Base-by-base conservation (phyloP, 2,888 invertebrate species). In the Dasysyrphus albostriatus region DNA sequence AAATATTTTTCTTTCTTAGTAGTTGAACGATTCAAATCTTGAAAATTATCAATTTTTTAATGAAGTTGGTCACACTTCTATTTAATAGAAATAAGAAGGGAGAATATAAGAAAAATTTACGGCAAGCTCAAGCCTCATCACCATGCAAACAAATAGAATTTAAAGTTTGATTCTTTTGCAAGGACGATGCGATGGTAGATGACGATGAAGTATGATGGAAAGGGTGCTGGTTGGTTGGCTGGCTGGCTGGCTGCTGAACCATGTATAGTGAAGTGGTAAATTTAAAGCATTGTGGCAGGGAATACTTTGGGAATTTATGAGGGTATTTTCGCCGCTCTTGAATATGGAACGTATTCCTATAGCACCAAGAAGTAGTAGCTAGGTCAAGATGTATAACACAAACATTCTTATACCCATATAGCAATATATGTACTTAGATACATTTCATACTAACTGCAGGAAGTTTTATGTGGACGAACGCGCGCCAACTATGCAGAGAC, bases 61-160 rank as follows among this genome's bases (percentile, higher is more conserved):
- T 9, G 4, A n/a, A 34, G 58, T 16, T 67, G 67, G 49, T 19
- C 49, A 67, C 49, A 8, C 49, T 49, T 7, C 1, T 49, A 19
- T 19, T 49, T 49, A n/a, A 63, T 24, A 39, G 65, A 72, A 82
- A 77, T 69, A 24, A 67, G 73, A 14, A 37, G 61, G 39, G 12
- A 58, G 7, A 42, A 32, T 12, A 67, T 6, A 14, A 37, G 47
- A n/a, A 63, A 69, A 82, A 83, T 78, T 59, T 79, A 83, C 78
- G 61, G 73, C 47, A 78, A 83, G 61, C 78, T 83, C 73, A 74
- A 83, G 83, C 78, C 74, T 83, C 83, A 83, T 83, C 82, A 83
- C 74, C 78, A 78, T 69, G 61, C 74, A 83, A 78, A 83, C 78
- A 78, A 83, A 83, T 78, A 78, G 78, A 83, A 83, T 78, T 83